phyloP scores from a whole-genome alignment of 2,797 vertebrate genomes.

The Pangasius mekongensis region DNA sequence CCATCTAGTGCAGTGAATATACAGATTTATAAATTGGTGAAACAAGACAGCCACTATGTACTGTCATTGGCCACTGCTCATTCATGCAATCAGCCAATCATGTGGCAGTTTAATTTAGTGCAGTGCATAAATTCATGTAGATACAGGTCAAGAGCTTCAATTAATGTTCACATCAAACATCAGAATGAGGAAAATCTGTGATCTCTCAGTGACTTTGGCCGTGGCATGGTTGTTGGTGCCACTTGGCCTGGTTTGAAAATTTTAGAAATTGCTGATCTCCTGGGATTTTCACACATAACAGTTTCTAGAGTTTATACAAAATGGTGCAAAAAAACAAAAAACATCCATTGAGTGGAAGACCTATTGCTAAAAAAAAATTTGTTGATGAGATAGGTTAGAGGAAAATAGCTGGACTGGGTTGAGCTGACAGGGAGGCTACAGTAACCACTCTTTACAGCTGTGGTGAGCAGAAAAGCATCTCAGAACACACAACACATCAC shows the following conservation, averaged over 20 bases:
- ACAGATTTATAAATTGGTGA: background rate
- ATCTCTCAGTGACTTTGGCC: background rate
- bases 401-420: background rate
- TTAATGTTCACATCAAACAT: background rate
- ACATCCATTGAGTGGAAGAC: too few relatives aligned
- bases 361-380: background rate
- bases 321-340: background rate
- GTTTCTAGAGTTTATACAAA: background rate
- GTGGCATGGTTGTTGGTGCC: background rate
- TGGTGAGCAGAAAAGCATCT: background rate
- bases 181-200: background rate
- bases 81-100: background rate
- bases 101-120: background rate
- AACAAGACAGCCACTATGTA: background rate
- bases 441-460: background rate
- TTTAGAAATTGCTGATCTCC: background rate
- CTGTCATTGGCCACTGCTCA: background rate
- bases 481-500: background rate
- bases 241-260: background rate
- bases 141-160: background rate
- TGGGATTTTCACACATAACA: background rate
- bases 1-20: background rate
- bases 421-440: background rate
- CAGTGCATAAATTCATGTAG: background rate
- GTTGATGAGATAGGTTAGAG: background rate